Evolutionary conservation across 2,113 vertebrate genomes (phyloP), one percentile per base, ranked within the genome.

Genomic region (Nothoprocta perdicaria): DNA sequence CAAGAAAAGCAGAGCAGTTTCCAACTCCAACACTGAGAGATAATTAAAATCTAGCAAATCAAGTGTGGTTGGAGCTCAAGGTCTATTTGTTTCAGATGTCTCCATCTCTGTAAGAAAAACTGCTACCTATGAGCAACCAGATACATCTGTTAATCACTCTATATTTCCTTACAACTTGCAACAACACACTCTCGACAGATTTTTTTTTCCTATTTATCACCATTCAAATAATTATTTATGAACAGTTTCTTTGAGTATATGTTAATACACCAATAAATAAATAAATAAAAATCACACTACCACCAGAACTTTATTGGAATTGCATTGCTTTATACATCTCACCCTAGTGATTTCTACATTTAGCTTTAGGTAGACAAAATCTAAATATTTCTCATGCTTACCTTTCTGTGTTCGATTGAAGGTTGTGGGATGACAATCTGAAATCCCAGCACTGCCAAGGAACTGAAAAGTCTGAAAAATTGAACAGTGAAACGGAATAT

Each of bases 391-490:
- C 66, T 43, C 71, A 16, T 9, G 24, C 94, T 97, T 97, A 99
- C 99, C 98, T 99, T 98, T 96, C 98, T 98, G 98, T 99, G 98
- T 91, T 98, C 98, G 75, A 96, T 88, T 45, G 98, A 96, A 80
- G 97, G 95, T 89, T 99, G 98, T 46, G 98, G 96, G 93, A 97
- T 88, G 88, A 97, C 96, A 72, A 98, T 89, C 89, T 98, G 98
- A 85, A 97, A 94, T 94, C 97, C 97, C 79, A 98, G 91, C 94
- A 98, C 92, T 91, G 98, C 92, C 43, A 98, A 83, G 75, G 96
- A 94, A 84, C 96, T 92, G 86, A 98, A 96, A 88, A 97, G 93
- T 80, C 98, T 98, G 96, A 69, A 93, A 96, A 94, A 95, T 67
- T 80, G 93, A 97, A 95, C 1, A 87, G 29, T 18, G 46, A 65